These are phyloP conservation scores for Mormyrops boulengeri DNA, from an alignment of 2,797 vertebrate species.

Conservation along the genomic window DNA sequence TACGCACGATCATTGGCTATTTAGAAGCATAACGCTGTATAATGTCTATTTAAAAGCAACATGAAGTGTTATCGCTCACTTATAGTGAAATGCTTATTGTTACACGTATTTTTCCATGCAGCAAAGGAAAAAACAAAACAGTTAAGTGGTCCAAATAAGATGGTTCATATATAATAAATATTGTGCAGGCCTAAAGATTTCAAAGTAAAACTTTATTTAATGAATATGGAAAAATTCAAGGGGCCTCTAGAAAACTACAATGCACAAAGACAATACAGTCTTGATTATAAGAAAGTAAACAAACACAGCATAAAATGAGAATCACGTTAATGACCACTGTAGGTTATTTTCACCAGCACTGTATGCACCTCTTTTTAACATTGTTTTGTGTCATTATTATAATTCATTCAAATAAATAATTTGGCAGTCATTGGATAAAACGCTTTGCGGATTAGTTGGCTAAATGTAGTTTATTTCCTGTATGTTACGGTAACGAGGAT, in stretches of 20 bases:
- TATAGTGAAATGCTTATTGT: background rate
- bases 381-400: background rate
- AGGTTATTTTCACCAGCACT: background rate
- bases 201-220: background rate
- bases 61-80: background rate
- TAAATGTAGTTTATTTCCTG: background rate
- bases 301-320: background rate
- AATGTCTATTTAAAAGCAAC: background rate
- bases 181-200: background rate
- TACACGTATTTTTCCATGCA: background rate
- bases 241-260: background rate
- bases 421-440: background rate
- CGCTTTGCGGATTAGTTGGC: background rate
- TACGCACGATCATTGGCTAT: background rate
- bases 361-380: background rate
- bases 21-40: background rate
- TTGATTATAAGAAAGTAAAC: background rate
- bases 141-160: background rate
- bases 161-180: background rate
- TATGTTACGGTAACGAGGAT: background rate
- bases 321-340: background rate
- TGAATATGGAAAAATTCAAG: background rate
- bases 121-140: background rate
- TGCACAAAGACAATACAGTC: background rate
- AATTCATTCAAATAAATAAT: background rate